Percentiles rank a stretch among this genome's conserved stretches.
Evolutionary conservation across 2,888 invertebrate genomes (phyloP).

Genomic region (Andrena camellia): DNA sequence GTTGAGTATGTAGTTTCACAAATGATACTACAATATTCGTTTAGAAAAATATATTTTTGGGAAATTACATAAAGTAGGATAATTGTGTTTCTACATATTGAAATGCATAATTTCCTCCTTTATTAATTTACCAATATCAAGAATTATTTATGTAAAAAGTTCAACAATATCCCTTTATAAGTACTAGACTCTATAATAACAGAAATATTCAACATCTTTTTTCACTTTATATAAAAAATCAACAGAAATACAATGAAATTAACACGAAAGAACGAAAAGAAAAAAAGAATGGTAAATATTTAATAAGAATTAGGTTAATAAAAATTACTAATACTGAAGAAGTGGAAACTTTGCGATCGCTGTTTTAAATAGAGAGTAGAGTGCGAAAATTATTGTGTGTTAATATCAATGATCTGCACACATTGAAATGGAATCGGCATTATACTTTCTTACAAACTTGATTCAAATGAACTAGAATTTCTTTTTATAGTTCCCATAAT

Average conservation of each 20-base stretch:
- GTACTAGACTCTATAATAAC: conserved; percentile 64
- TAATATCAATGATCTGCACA: conserved; percentile 23
- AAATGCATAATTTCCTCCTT: conserved; percentile 63
- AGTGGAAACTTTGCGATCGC: conserved; percentile 22
- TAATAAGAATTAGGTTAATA: conserved; percentile 2
- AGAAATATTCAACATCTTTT: conserved; percentile 57
- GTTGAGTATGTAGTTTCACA: conserved; percentile 18
- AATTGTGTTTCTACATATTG: conserved; percentile 57
- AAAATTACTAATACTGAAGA: conserved; percentile 36
- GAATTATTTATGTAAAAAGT: conserved; percentile 79
- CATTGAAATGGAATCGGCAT: conserved; percentile 14
- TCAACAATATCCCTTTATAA: conserved; percentile 77
- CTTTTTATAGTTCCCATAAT: conserved; percentile 51
- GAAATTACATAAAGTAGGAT: conserved; percentile 63
- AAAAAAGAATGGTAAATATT: neutral
- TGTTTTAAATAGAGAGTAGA: conserved; percentile 23
- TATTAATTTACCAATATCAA: conserved; percentile 72
- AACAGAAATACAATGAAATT: conserved; percentile 46
- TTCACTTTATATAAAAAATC: conserved; percentile 35
- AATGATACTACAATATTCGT: conserved; percentile 58
- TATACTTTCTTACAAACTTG: conserved; percentile 19
- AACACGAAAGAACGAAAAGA: conserved; percentile 15
- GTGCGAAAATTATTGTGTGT: conserved; percentile 20
- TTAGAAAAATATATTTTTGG: conserved; percentile 66
- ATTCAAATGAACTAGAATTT: conserved; percentile 34